A percentile compares a stretch with the other conserved stretches of the same genome.
Evolutionary conservation across 2,888 invertebrate genomes (phyloP).

Genomic region (Phytoseiulus persimilis): DNA sequence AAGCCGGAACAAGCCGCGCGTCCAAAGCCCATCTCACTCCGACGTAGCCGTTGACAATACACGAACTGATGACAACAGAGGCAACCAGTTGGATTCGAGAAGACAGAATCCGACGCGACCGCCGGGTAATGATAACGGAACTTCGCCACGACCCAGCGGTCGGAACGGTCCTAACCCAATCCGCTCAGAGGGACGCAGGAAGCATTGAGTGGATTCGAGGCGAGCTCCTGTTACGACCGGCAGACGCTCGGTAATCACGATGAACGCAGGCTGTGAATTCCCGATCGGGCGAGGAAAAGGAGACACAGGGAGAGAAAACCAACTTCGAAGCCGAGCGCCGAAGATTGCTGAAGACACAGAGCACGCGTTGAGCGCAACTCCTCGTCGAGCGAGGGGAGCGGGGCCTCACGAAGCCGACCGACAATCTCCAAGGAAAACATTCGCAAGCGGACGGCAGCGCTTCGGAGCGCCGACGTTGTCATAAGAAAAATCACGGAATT

Average conservation of each 20-base stretch:
- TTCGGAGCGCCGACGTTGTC: not conserved
- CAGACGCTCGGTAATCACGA: not conserved
- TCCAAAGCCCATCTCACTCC: not conserved
- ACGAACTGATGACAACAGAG: not conserved
- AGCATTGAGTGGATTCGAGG: not conserved
- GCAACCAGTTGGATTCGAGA: not conserved
- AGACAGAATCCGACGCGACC: too few species aligned
- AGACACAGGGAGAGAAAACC: not conserved
- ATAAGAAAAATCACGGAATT: not conserved
- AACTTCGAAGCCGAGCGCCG: not conserved
- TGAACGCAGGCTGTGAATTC: not conserved
- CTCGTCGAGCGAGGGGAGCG: not conserved
- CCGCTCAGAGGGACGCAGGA: not conserved
- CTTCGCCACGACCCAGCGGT: not conserved
- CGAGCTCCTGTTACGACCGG: not conserved
- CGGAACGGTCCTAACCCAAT: not conserved
- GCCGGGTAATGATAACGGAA: too few species aligned
- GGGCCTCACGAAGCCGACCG: not conserved
- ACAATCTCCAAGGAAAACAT: not conserved
- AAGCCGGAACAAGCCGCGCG: not conserved
- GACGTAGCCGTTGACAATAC: not conserved
- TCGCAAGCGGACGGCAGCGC: not conserved
- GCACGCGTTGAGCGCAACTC: not conserved
- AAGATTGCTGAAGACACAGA: not conserved
- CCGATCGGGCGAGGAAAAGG: not conserved